Base-by-base conservation (phyloP, 1,140 invertebrate species). In the Apocrypta bakeri region DNA sequence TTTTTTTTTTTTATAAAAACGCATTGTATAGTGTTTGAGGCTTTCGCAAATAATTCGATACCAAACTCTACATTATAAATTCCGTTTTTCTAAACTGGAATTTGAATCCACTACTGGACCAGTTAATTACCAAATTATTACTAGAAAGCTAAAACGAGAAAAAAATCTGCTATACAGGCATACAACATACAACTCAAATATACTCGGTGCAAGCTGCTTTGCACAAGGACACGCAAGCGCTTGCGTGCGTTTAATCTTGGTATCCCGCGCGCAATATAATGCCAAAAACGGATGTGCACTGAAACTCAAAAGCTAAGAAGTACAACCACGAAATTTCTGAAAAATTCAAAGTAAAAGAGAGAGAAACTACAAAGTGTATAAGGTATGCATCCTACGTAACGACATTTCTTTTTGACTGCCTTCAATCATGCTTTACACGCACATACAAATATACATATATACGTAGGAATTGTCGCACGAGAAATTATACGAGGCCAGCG, bases 181-280 rank as follows among this genome's bases (percentile, higher is more conserved):
- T 12, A 12, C n/a, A 61, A 61, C 24, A 61, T 42, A 29, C 31
- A 79, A 84, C 66, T 56, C 74, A 68, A 80, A 85, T 82, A 81
- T 78, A 25, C 27, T 12, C 63, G 27, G 27, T 66, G 63, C 63
- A 66, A 66, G 63, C 63, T 25, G 63, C 42, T 27, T 63, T 64
- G 79, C 72, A 56, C 48, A 56, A 56, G n/a, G 48, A 56, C 17
- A 17, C 48, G 17, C n/a, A 17, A n/a, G 48, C 14, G n/a, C 48
- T 56, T 56, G 33, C 9, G 9, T 37, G 9, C 33, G 33, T 37
- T 2, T 56, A 56, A 56, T 56, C 48, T 56, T 21, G 48, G 48
- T 21, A n/a, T 56, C 21, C n/a, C 48, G 48, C 48, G 21, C 17
- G 3, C n/a, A n/a, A 21, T 21, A 56, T 21, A 56, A 56, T 56